Conservation (phyloP, 2,888 invertebrate species). For the Cephus runcator region DNA sequence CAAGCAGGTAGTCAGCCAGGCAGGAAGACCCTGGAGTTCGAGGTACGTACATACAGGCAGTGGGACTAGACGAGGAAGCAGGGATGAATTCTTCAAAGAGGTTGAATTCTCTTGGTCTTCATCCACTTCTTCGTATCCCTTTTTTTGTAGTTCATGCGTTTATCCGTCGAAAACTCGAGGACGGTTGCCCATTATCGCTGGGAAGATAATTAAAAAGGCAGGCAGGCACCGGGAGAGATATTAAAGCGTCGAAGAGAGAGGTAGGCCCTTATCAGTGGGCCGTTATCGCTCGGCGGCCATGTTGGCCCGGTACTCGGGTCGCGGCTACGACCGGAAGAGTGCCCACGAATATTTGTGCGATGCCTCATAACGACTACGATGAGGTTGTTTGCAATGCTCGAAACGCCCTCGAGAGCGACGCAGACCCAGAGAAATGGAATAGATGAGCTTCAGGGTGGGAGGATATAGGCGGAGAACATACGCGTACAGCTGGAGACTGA, state of each 20-base stretch:
- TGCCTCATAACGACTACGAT: conserved; percentile 40
- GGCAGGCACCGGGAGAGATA: conserved; percentile 37
- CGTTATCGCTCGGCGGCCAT: conserved; percentile 48
- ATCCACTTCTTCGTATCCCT: background rate
- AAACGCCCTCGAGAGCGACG: background rate
- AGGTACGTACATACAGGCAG: background rate
- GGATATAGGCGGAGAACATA: conserved; percentile 12
- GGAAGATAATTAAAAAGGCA: conserved; percentile 60
- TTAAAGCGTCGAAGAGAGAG: conserved; percentile 40
- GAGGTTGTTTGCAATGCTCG: conserved; percentile 34
- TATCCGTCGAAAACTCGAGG: conserved; percentile 47
- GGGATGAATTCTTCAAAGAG: background rate
- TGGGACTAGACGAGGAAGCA: background rate
- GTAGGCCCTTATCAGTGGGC: conserved; percentile 56
- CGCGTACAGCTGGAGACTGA: background rate
- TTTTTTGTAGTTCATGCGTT: conserved; percentile 40
- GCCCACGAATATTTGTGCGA: conserved; percentile 39
- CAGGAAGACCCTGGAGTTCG: background rate
- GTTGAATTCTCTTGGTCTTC: background rate
- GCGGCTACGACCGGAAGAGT: conserved; percentile 30
- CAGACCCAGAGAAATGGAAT: background rate
- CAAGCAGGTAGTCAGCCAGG: background rate
- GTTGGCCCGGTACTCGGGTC: conserved; percentile 19
- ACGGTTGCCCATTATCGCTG: conserved; percentile 53
- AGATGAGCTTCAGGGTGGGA: conserved; percentile 3